Evolutionary conservation across 1,140 invertebrate species (phyloP).

Genomic region (Sarcophaga bullata): DNA sequence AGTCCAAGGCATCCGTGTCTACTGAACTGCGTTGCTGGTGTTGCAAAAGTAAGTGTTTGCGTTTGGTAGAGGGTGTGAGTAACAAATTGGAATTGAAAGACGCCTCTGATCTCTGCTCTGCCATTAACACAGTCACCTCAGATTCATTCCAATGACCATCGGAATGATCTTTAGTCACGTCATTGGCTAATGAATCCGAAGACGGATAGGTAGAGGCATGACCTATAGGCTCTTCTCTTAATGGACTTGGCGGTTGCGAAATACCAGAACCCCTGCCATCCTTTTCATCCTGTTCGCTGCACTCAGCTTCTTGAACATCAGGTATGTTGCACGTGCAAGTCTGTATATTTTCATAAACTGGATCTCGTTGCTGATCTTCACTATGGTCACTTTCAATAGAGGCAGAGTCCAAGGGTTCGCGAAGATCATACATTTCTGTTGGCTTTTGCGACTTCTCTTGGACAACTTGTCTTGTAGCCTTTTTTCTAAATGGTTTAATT

Average conservation of each 20-base stretch:
- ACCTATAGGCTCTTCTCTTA: slow-evolving; percentile 60
- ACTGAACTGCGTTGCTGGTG: slow-evolving; percentile 86
- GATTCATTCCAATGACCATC: slow-evolving; percentile 89
- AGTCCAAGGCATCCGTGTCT: slow-evolving; percentile 81
- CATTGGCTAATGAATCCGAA: slow-evolving; percentile 81
- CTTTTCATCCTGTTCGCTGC: slow-evolving; percentile 28
- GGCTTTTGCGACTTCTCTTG: neutral
- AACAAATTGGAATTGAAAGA: slow-evolving; percentile 67
- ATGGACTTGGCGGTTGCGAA: slow-evolving; percentile 70
- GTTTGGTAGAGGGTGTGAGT: slow-evolving; percentile 78
- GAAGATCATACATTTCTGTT: neutral
- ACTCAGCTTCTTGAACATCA: neutral
- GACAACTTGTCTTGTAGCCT: neutral
- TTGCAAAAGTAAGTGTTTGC: slow-evolving; percentile 80
- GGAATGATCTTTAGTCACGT: slow-evolving; percentile 80
- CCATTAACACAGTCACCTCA: slow-evolving; percentile 82
- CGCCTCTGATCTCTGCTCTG: slow-evolving; percentile 67
- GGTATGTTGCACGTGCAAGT: slow-evolving; percentile 31
- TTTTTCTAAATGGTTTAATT: slow-evolving; percentile 32
- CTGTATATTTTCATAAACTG: slow-evolving; percentile 59
- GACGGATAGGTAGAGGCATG: slow-evolving; percentile 78
- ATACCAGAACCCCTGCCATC: slow-evolving; percentile 36
- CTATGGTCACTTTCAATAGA: slow-evolving; percentile 27
- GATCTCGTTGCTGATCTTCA: slow-evolving; percentile 47
- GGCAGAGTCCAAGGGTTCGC: slow-evolving; percentile 16